Base-by-base conservation (phyloP, 2,888 invertebrate species). In the Liodrosophila aerea region DNA sequence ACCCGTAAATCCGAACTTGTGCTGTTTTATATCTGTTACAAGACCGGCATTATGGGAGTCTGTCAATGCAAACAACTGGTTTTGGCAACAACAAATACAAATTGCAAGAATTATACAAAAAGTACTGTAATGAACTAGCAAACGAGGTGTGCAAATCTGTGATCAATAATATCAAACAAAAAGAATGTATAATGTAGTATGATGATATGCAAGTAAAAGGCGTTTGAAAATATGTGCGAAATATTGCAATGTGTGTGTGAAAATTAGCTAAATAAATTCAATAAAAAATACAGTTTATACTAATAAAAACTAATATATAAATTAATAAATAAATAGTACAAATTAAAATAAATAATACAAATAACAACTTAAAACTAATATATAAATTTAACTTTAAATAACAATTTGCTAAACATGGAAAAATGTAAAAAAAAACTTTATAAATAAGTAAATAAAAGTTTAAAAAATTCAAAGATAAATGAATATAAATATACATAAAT, bases 1-100 rank as follows among this genome's bases (percentile, higher is more conserved):
- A 90, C 90, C 90, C 90, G 90, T 90, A 90, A 90, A 89, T 90
- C 90, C 90, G 90, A 90, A 90, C 90, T 90, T 90, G 90, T 90
- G 90, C 89, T 90, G 75, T 78, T 88, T 73, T 77, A 80, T 86
- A 87, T 76, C 80, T 80, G 89, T 88, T 88, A 87, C 90, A 90
- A 90, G 90, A 87, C 87, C 90, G 89, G 89, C 88, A 85, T 89
- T 90, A 90, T 90, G 90, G 90, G 90, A 89, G 89, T 90, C 89
- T 90, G 90, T 89, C 89, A 89, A 89, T 90, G 90, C 84, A 89
- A 86, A 88, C 90, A 89, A 87, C 89, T 78, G 85, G 81, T 85
- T 72, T 81, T 86, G 64, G 73, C 77, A 77, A 71, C 82, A 66
- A 56, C 47, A 37, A 27, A 59, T 36, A 60, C 40, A 51, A n/a